Base-by-base conservation (phyloP, 2,888 invertebrate species). In the Sinhomidia bicolor region DNA sequence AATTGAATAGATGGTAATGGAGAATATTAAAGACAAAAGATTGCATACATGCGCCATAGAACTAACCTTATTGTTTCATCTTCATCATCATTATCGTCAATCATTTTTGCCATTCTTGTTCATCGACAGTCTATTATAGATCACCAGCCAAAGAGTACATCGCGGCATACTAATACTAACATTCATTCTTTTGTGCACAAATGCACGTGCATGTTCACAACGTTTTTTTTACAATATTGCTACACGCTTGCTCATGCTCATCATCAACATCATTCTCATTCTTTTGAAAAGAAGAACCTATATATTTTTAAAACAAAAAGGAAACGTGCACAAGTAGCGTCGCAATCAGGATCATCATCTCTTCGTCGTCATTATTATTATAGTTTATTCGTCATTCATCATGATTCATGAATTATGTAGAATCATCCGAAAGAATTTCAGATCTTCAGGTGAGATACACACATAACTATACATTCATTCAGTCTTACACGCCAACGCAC, bases 381-480 rank as follows among this genome's bases (percentile, higher is more conserved):
- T 68, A 54, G 32, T n/a, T 78, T 78, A 12, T 78, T 78, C 54
- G 32, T 78, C 76, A 78, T 78, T 78, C 76, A 78, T 78, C 76
- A 78, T 78, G 76, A 78, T 78, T 78, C 76, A 78, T 78, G 76
- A 78, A 78, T 78, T 51, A 78, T 78, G 51, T 54, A 78, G 76
- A 78, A 78, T 54, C 76, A 26, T 54, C 76, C 76, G 32, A 78
- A 54, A 54, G 76, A 54, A 78, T 51, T 78, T 78, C 1, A 10
- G 71, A 71, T 71, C 71, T 47, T 71, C 44, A 71, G 71, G 71
- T 41, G 71, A 71, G 41, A 71, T 71, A 71, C 44, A 23, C n/a
- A 41, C 2, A 57, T 17, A 44, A 4, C 20, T n/a, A 32, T 51
- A 74, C 44, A 10, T n/a, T 3, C 51, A 78, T 17, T 51, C 14